Conservation (phyloP, 2,797 vertebrate genomes). For the Dipus sagitta region DNA sequence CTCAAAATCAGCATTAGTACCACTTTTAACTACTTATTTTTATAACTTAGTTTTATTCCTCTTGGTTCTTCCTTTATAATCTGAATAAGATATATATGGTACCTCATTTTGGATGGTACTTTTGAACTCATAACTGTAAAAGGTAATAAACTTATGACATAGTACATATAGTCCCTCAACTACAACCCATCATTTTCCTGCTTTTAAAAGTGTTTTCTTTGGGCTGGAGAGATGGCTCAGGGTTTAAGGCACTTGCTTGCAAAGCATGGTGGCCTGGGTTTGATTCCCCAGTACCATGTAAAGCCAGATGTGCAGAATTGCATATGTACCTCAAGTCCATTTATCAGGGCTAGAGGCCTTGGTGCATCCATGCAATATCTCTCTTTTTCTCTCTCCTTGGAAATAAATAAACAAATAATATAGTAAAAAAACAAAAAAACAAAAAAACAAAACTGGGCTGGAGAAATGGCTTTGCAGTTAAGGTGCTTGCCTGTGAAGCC, state of each 20-base stretch:
- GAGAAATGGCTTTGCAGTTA: too few relatives aligned
- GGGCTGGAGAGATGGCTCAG: not conserved
- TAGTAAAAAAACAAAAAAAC: too few relatives aligned
- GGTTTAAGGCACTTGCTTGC: not conserved
- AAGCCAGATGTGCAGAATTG: too few relatives aligned
- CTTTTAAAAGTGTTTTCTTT: not conserved
- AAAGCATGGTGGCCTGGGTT: too few relatives aligned
- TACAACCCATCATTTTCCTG: conserved; percentile 10
- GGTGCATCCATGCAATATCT: too few relatives aligned
- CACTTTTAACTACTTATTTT: conserved; percentile 29
- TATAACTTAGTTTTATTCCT: conserved; percentile 26
- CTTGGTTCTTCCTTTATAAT: not conserved
- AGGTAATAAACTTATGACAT: not conserved
- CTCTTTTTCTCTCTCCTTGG: too few relatives aligned
- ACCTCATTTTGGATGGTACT: not conserved
- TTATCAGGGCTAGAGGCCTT: too few relatives aligned
- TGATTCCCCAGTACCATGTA: too few relatives aligned
- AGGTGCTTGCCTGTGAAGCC: too few relatives aligned
- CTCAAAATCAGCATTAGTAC: not conserved
- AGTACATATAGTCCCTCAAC: not conserved
- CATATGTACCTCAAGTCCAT: too few relatives aligned
- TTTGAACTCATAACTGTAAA: conserved; percentile 47
- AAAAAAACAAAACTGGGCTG: too few relatives aligned
- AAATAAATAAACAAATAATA: too few relatives aligned
- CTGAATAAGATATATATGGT: conserved; percentile 38